Evolutionary conservation across 2,888 invertebrate genomes (phyloP).

Genomic region (Heliothis peltigera): DNA sequence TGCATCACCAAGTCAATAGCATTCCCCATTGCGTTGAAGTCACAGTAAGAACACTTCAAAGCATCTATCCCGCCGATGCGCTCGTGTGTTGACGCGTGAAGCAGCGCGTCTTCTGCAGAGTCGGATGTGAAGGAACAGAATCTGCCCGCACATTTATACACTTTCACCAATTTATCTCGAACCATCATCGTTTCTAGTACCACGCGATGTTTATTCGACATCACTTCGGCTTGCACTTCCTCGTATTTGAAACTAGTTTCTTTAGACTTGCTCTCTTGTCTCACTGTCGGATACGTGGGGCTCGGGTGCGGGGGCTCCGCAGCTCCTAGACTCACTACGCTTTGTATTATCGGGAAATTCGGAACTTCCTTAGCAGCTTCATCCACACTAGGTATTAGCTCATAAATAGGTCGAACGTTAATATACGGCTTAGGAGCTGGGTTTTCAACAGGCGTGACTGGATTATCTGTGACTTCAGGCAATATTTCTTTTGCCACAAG

Average conservation of each 20-base stretch:
- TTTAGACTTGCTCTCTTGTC: constrained; percentile 42
- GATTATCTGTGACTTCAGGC: constrained; percentile 28
- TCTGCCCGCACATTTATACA: constrained; percentile 85
- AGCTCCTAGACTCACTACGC: constrained; percentile 87
- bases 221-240: constrained; percentile 76
- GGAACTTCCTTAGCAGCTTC: constrained; percentile 37
- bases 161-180: constrained; percentile 81
- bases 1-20: constrained; percentile 88
- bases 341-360: constrained; percentile 84
- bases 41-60: constrained; percentile 91
- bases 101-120: constrained; percentile 76
- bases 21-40: constrained; percentile 76
- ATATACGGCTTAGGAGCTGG: constrained; percentile 67
- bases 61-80: constrained; percentile 79
- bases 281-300: constrained; percentile 59
- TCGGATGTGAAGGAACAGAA: constrained; percentile 82
- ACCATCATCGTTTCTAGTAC: constrained; percentile 87
- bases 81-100: constrained; percentile 81
- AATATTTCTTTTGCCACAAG: constrained; percentile 65
- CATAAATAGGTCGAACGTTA: constrained; percentile 81
- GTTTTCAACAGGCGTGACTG: constrained; percentile 36
- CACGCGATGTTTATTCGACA: constrained; percentile 79
- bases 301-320: constrained; percentile 58
- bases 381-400: constrained; percentile 72
- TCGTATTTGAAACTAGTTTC: constrained; percentile 73